Evolutionary conservation across 2,113 vertebrate genomes (phyloP).

Genomic region (Rhodinocichla rosea): DNA sequence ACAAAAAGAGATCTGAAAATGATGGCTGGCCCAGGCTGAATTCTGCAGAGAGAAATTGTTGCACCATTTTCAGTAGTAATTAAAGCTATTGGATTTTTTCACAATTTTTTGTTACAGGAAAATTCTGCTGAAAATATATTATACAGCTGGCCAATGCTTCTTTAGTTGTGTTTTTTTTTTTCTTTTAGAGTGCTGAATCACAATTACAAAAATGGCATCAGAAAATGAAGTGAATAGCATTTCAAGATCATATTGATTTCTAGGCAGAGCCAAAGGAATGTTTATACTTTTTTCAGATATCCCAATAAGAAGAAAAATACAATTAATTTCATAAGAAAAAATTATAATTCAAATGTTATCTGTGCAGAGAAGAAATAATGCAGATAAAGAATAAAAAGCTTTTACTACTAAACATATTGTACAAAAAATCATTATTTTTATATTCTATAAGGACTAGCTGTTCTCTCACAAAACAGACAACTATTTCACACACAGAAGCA

Average conservation of each 20-base stretch:
- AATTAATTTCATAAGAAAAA: background rate
- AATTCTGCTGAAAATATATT: constrained; percentile 2
- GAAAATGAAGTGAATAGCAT: background rate
- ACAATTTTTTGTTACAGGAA: background rate
- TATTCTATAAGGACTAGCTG: background rate
- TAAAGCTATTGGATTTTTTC: background rate
- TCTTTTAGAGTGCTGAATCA: background rate
- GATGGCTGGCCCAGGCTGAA: background rate
- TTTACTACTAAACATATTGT: background rate
- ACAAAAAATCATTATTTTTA: background rate
- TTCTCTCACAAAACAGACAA: background rate
- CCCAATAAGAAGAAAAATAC: background rate
- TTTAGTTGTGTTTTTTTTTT: background rate
- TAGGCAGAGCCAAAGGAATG: background rate
- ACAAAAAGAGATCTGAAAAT: background rate
- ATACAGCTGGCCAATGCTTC: background rate
- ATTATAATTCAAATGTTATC: background rate
- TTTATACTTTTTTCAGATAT: background rate
- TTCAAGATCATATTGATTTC: constrained; percentile 1
- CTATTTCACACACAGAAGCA: background rate
- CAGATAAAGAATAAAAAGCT: background rate
- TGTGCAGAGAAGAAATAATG: background rate
- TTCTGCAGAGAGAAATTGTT: background rate
- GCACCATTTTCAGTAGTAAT: background rate
- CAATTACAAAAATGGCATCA: background rate